Evolutionary conservation across 2,797 vertebrate species (phyloP), one percentile per base, ranked within the genome.

Genomic region (Loris lydekkerianus): DNA sequence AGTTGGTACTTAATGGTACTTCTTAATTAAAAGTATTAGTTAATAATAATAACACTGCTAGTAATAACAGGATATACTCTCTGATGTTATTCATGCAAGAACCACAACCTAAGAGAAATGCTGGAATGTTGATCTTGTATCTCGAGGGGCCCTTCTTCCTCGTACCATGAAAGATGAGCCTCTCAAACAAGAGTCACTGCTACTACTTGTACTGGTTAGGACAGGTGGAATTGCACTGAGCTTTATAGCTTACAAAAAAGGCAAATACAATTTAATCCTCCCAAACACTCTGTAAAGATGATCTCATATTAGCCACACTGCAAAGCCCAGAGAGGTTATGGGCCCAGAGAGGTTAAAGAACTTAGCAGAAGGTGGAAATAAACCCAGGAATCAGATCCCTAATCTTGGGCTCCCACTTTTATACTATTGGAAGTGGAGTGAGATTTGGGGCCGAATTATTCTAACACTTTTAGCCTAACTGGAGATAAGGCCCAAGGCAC

Each of bases 251-350:
- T 77, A 69, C 40, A 49, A 63, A 73, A 53, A 81, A 84, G 29
- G 72, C n/a, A 49, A 93, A 85, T n/a, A 88, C 60, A 89, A 70
- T 46, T 17, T n/a, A 89, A 93, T 87, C n/a, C 61, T 92, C 77
- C 82, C n/a, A 43, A 56, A 18, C 56, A 65, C 67, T 83, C 15
- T n/a, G n/a, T 49, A 93, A 80, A 93, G 58, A 89, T 88, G 65
- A 27, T 69, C 37, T 92, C n/a, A 25, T 3, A 63, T 72, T 8
- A n/a, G 56, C 27, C 53, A 49, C 3, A 9, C 40, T 40, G 69
- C 14, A 89, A 83, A 77, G 73, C 49, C 56, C 34, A 34, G 34
- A 34, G 34, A 89, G 82, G 86, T 77, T 58, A 58, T 34, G 20
- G 46, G 10, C 21, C 87, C 63, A 5, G 43, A 77, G 76, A 73